These are phyloP conservation scores for Puffinus mauretanicus DNA, from an alignment of 2,113 vertebrate genomes.

Conservation along the genomic window DNA sequence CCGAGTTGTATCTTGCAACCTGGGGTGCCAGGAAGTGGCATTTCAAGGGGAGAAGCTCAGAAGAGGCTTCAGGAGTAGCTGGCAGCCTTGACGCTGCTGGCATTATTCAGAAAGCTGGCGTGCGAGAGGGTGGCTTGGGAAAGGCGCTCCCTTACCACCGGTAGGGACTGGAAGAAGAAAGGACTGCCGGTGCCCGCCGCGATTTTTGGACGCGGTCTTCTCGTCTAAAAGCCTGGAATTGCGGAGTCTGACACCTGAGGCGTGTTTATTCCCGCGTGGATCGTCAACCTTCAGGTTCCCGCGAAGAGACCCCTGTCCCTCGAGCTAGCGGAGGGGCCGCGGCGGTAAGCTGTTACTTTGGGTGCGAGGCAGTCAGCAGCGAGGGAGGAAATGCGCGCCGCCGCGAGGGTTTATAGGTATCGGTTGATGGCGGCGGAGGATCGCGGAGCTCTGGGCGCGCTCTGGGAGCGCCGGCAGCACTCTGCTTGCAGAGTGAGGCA, in stretches of 20 bases:
- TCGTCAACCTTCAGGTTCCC: too few species aligned
- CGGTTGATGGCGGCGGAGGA: not conserved
- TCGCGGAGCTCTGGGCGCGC: not conserved
- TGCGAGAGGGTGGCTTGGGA: not conserved
- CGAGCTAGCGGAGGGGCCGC: not conserved
- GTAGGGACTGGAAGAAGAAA: not conserved
- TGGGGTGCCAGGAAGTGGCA: not conserved
- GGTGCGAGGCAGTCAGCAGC: too few species aligned
- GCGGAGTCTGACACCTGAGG: too few species aligned
- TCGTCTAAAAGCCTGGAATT: accelerated
- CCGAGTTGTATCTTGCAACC: not conserved
- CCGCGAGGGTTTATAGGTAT: accelerated
- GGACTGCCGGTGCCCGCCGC: accelerated
- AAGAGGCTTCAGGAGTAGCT: not conserved
- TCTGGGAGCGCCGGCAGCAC: not conserved
- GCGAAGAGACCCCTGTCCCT: not conserved
- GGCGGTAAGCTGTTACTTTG: not conserved
- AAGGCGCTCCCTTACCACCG: not conserved
- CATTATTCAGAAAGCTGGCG: accelerated
- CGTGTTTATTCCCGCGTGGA: accelerated
- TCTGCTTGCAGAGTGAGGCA: not conserved
- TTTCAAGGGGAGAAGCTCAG: not conserved
- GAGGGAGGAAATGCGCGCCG: not conserved
- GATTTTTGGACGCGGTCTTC: accelerated
- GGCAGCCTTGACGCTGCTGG: not conserved